Conservation (phyloP, 2,113 vertebrate genomes). For the Ailurus styani region DNA sequence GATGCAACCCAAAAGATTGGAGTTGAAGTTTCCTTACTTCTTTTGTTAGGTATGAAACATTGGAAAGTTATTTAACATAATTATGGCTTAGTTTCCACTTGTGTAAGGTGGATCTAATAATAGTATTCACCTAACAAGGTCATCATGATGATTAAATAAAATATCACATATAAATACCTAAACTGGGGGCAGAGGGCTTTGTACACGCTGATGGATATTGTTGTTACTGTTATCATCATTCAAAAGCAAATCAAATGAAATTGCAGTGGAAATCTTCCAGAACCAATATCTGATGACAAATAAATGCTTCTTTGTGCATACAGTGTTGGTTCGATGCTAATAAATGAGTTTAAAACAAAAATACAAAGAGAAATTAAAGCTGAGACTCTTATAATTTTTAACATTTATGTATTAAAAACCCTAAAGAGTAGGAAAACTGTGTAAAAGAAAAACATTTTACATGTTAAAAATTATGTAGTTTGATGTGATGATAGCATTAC, state of each 20-base stretch:
- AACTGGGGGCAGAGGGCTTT: background rate
- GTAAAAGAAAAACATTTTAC: background rate
- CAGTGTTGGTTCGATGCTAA: background rate
- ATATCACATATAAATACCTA: background rate
- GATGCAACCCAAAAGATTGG: background rate
- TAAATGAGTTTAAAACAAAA: background rate
- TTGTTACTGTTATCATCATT: background rate
- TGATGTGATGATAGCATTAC: background rate
- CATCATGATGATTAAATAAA: background rate
- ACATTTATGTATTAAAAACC: background rate
- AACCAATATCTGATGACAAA: background rate
- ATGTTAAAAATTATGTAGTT: background rate
- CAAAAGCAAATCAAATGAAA: background rate
- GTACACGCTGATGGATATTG: background rate
- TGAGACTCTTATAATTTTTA: background rate
- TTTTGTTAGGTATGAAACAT: background rate
- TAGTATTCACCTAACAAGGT: background rate
- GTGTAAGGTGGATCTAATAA: background rate
- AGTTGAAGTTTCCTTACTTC: background rate
- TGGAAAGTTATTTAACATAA: background rate
- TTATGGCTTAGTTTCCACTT: background rate
- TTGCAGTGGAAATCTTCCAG: background rate
- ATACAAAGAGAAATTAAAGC: background rate
- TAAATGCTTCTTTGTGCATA: background rate
- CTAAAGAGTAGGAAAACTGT: background rate